These are phyloP conservation scores for Conistra vaccinii DNA, from an alignment of 2,888 invertebrate species.

Conservation along the genomic window DNA sequence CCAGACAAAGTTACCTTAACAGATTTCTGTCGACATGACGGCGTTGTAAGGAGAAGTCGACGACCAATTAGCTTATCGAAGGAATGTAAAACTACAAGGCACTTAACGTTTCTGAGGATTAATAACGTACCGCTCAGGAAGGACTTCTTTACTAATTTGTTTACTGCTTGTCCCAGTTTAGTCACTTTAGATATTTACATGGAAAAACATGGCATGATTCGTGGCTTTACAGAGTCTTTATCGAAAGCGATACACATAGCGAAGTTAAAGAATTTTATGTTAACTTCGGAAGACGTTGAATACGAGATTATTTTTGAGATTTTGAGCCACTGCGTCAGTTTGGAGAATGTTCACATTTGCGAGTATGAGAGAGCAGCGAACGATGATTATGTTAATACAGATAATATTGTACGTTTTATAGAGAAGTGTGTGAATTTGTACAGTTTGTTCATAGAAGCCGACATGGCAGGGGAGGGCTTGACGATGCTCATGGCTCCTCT, in stretches of 20 bases:
- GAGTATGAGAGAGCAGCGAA: constrained; percentile 69
- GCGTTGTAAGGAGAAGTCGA: constrained; percentile 61
- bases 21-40: constrained; percentile 72
- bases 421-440: constrained; percentile 70
- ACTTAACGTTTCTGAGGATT: constrained; percentile 71
- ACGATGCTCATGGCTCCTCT: constrained; percentile 69
- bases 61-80: constrained; percentile 65
- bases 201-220: constrained; percentile 65
- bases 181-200: constrained; percentile 72
- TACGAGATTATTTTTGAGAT: constrained; percentile 70
- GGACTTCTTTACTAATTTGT: constrained; percentile 70
- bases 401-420: constrained; percentile 63
- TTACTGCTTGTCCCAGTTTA: constrained; percentile 67
- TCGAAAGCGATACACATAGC: constrained; percentile 66
- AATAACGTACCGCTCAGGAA: constrained; percentile 70
- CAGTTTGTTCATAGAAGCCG: constrained; percentile 75
- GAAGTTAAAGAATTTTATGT: constrained; percentile 71
- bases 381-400: constrained; percentile 39
- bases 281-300: constrained; percentile 73
- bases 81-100: constrained; percentile 58
- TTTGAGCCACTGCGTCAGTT: constrained; percentile 66
- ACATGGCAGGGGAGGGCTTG: constrained; percentile 68
- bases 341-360: constrained; percentile 75
- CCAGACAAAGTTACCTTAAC: constrained; percentile 72
- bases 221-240: constrained; percentile 63